Evolutionary conservation across 2,797 vertebrate genomes (phyloP).

Genomic region (Pampus argenteus): DNA sequence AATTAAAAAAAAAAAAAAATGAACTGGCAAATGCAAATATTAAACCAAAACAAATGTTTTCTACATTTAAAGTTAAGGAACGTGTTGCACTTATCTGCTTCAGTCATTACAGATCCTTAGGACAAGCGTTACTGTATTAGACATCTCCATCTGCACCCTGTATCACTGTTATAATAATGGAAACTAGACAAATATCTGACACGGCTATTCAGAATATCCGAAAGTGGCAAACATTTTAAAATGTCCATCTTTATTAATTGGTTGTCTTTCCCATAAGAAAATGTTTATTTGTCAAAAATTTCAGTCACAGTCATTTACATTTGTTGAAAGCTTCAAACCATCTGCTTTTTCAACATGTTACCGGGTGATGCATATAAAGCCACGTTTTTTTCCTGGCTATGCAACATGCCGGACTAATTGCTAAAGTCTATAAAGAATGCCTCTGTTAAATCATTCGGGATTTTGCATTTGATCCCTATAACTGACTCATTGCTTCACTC

Average conservation of each 20-base stretch:
- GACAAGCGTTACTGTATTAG: neutral
- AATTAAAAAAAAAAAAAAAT: neutral
- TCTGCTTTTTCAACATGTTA: neutral
- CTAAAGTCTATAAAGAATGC: neutral
- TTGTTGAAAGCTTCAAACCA: neutral
- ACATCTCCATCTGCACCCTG: slow-evolving; percentile 1
- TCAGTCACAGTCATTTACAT: neutral
- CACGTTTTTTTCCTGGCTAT: neutral
- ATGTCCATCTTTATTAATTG: too few relatives aligned
- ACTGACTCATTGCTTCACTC: neutral
- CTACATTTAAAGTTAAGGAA: slow-evolving; percentile 8
- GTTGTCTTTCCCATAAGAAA: too few relatives aligned
- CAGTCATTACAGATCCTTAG: slow-evolving; percentile 15
- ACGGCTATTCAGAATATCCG: neutral
- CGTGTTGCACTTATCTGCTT: slow-evolving; percentile 23
- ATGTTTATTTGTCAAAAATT: neutral
- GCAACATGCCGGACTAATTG: neutral
- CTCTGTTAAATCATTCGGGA: neutral
- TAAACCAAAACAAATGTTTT: slow-evolving; percentile 19
- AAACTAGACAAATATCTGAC: too few relatives aligned
- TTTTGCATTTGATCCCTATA: neutral
- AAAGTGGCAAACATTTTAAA: too few relatives aligned
- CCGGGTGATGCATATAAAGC: neutral
- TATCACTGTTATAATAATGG: neutral
- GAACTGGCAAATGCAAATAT: neutral